Base-by-base conservation (phyloP, 2,888 invertebrate species). In the Mechanitis mazaeus region DNA sequence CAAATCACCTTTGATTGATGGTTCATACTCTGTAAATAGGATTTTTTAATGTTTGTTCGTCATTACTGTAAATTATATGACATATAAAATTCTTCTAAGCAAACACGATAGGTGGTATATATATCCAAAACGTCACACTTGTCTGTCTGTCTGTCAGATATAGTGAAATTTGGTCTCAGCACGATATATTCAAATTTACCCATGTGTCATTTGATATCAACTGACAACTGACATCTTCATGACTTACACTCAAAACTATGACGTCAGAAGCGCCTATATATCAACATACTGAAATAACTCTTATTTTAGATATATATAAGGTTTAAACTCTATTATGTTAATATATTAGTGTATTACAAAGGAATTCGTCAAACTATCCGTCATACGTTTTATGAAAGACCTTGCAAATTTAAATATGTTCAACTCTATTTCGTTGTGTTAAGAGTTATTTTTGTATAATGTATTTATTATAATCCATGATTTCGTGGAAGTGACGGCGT, bases 161-260 rank as follows among this genome's bases (percentile, higher is more conserved):
- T 75, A 79, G 83, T 80, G 78, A 85, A 84, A 86, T 82, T 83
- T 83, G 80, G 83, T 83, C 86, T 82, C 87, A 83, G 84, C 85
- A 83, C 80, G 85, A 85, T 81, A 84, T 83, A 77, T 78, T 77
- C 75, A 75, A 84, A 87, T 83, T 81, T 81, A 78, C 71, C 77
- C 78, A 75, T 75, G 69, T 87, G 86, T 88, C 87, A 87, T 85
- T 85, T 80, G 84, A 84, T 86, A 85, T 79, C 70, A 69, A 69
- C 66, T 70, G 75, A 72, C 73, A 71, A 67, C 80, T 87, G 86
- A 89, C 87, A 74, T 88, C 89, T 88, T 87, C 78, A 87, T 87
- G 81, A 82, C 75, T 76, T 3, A 65, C 63, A 47, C 62, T 65
- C 62, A 65, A 55, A 60, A 64, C 55, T 45, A 67, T 71, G 81